phyloP scores from a whole-genome alignment of 2,113 vertebrate species.

The Tenebrosternarchus preto region DNA sequence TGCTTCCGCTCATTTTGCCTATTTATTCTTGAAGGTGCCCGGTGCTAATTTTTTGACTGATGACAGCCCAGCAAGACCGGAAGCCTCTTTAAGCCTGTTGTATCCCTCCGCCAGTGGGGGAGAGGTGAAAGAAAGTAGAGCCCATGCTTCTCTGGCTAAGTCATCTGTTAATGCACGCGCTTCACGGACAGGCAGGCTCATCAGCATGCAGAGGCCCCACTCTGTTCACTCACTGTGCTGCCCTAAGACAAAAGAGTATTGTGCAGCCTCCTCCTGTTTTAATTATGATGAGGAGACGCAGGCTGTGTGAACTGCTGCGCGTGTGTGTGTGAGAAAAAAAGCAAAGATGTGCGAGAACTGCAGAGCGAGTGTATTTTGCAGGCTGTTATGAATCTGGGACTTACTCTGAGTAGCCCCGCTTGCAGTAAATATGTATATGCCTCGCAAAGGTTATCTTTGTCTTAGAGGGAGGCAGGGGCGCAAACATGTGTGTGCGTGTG shows the following conservation, averaged over 20 bases:
- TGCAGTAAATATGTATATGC: constrained; percentile 17
- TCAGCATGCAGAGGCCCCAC: constrained; percentile 73
- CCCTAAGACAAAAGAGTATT: constrained; percentile 78
- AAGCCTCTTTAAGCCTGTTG: constrained; percentile 55
- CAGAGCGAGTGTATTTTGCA: constrained; percentile 23
- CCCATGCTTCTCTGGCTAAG: constrained; percentile 67
- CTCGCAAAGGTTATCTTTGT: too few relatives aligned
- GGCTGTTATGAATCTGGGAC: constrained; percentile 28
- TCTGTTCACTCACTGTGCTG: constrained; percentile 59
- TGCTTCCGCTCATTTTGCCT: constrained; percentile 59
- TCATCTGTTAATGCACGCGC: constrained; percentile 73
- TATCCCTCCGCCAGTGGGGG: constrained; percentile 71
- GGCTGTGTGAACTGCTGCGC: constrained; percentile 49
- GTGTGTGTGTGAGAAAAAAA: constrained; percentile 19
- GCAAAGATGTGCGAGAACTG: constrained; percentile 7
- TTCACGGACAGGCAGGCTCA: constrained; percentile 70
- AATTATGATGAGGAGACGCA: constrained; percentile 70
- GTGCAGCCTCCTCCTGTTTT: constrained; percentile 76
- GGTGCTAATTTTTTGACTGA: constrained; percentile 66
- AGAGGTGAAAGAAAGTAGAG: constrained; percentile 69
- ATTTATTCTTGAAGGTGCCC: constrained; percentile 63
- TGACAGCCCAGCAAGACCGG: constrained; percentile 64
- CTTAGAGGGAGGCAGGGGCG: too few relatives aligned
- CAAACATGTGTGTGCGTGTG: too few relatives aligned
- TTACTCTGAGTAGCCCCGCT: background rate